A percentile compares a stretch with the other conserved stretches of the same genome.
phyloP scores from a whole-genome alignment of 2,888 invertebrate genomes.

The Heliconius aoede region DNA sequence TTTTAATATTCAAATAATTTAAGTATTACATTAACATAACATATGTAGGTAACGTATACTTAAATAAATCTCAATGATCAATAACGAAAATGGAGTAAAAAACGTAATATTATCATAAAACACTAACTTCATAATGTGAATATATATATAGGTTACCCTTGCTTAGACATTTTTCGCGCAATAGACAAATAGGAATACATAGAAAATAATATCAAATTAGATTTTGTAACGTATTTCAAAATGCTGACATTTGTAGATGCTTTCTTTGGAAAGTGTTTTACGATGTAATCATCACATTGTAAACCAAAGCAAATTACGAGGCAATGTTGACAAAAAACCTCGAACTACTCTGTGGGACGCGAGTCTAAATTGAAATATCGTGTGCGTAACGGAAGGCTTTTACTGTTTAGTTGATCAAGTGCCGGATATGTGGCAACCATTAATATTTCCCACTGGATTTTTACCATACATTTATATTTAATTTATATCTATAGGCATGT shows the following conservation, averaged over 20 bases:
- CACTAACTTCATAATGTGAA: too few species aligned
- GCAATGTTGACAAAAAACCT: constrained; percentile 73
- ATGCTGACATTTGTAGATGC: too few species aligned
- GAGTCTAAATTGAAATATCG: constrained; percentile 72
- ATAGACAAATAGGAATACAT: too few species aligned
- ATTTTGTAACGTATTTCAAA: background rate
- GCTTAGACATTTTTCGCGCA: too few species aligned
- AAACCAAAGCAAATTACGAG: constrained; percentile 72
- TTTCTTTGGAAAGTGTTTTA: constrained; percentile 30
- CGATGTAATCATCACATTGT: constrained; percentile 46
- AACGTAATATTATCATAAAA: too few species aligned
- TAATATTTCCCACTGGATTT: constrained; percentile 45
- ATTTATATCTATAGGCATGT: background rate
- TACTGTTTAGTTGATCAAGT: constrained; percentile 68
- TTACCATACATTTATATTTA: constrained; percentile 7
- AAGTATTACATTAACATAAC: too few species aligned
- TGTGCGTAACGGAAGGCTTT: constrained; percentile 79
- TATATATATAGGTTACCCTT: too few species aligned
- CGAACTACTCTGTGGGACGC: constrained; percentile 55
- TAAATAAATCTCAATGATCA: too few species aligned
- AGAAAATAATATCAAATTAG: too few species aligned
- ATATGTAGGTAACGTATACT: too few species aligned
- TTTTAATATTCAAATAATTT: too few species aligned
- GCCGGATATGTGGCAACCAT: constrained; percentile 73
- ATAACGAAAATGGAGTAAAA: too few species aligned